These are phyloP conservation scores for Sweltsa coloradensis DNA, from an alignment of 1,140 invertebrate species.

Conservation along the genomic window DNA sequence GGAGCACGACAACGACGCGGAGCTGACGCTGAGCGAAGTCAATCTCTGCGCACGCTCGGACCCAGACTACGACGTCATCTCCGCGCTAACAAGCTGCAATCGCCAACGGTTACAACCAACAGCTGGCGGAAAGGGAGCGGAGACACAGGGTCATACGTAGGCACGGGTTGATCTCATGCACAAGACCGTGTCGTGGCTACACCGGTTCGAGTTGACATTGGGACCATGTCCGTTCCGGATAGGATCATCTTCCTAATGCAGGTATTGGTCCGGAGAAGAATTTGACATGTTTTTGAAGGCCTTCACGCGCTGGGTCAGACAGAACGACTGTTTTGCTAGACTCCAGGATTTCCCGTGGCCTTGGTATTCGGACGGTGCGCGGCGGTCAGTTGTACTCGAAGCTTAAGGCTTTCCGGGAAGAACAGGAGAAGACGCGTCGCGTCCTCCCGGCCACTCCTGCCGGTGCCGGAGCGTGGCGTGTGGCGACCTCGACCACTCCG, in stretches of 20 bases:
- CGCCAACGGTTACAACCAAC: constrained; percentile 53
- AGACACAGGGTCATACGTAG: constrained; percentile 57
- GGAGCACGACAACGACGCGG: constrained; percentile 73
- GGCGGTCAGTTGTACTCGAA: constrained; percentile 53
- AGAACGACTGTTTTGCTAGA: too few species aligned
- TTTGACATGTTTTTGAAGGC: constrained; percentile 70
- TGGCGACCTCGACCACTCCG: not conserved
- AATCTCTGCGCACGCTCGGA: constrained; percentile 38
- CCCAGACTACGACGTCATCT: constrained; percentile 37
- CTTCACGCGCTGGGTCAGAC: constrained; percentile 55
- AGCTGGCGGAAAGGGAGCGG: constrained; percentile 55
- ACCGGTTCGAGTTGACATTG: constrained; percentile 50
- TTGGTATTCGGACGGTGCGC: too few species aligned
- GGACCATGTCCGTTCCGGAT: constrained; percentile 23
- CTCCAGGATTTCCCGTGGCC: too few species aligned
- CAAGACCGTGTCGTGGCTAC: constrained; percentile 44
- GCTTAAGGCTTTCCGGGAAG: constrained; percentile 44
- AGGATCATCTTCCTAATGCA: too few species aligned
- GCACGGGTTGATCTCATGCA: constrained; percentile 68
- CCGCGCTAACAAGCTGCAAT: constrained; percentile 52
- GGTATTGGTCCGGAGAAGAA: constrained; percentile 53
- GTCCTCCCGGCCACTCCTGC: not conserved
- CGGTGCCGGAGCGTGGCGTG: not conserved
- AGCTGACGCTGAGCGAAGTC: constrained; percentile 53
- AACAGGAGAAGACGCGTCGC: constrained; percentile 37